These are phyloP conservation scores for Oreonectes daqikongensis DNA, from an alignment of 2,797 vertebrate species.

Conservation along the genomic window DNA sequence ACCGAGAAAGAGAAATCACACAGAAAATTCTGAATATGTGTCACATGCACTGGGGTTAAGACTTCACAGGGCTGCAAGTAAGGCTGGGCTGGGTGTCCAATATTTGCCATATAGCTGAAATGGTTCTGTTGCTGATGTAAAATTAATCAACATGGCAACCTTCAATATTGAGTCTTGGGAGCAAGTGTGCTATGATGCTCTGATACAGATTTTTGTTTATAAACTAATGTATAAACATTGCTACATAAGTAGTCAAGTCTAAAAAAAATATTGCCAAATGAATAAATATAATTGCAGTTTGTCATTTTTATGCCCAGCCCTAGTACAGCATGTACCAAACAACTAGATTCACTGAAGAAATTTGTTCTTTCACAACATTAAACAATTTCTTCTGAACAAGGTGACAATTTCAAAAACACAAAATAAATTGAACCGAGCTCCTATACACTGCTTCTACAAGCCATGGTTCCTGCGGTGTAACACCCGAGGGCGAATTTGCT, in stretches of 20 bases:
- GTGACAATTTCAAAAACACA: conserved; percentile 12
- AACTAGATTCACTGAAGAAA: background rate
- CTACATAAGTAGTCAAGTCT: background rate
- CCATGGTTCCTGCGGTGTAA: conserved; percentile 45
- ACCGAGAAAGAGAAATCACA: conserved; percentile 20
- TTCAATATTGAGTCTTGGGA: too few species aligned
- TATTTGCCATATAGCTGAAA: background rate
- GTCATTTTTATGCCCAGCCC: background rate
- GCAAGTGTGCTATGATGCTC: too few species aligned
- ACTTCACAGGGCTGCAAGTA: conserved; percentile 3
- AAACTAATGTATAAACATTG: too few species aligned
- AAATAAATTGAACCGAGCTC: conserved; percentile 21
- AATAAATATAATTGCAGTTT: too few species aligned
- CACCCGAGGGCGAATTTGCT: conserved; percentile 24
- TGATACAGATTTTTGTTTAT: too few species aligned
- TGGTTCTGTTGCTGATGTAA: too few species aligned
- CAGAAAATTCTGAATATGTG: conserved; percentile 53
- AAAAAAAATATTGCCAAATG: too few species aligned
- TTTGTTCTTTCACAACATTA: conserved; percentile 4
- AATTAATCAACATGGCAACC: too few species aligned
- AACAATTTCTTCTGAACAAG: conserved; percentile 44
- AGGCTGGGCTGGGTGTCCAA: conserved; percentile 4
- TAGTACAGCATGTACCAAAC: background rate
- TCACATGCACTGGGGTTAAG: conserved; percentile 57
- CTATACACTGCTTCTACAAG: conserved; percentile 60